Evolutionary conservation across 2,113 vertebrate species (phyloP), one percentile per base, ranked within the genome.

Genomic region (Psilopsiagon aymara): DNA sequence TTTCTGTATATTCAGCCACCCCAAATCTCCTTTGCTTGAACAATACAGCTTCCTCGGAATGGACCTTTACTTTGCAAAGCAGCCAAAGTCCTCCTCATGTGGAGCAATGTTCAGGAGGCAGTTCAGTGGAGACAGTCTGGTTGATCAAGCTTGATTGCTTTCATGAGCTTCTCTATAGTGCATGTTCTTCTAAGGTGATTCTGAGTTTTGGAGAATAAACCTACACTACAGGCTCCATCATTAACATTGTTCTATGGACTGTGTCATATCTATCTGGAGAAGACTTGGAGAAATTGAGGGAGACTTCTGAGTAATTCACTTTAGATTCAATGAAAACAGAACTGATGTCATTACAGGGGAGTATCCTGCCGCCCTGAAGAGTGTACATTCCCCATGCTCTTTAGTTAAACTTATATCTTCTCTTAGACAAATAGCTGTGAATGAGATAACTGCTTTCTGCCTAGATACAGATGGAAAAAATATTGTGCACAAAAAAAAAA

Each of bases 391-490:
- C 24, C 17, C 2, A 0, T 29, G 31, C 93, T 69, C 43, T 91
- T 79, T 11, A 52, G 24, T 91, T 80, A 66, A 73, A 75, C 89
- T 73, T 60, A 47, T 76, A 49, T 37, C 74, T 95, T 47, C 28
- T 79, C 53, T 73, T 91, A 85, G 47, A 92, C 70, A 87, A 90
- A 82, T 76, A 87, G 39, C 70, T 87, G 35, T 87, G 84, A 87
- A 89, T 4, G 31, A 87, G 81, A 79, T 57, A 75, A 21, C 52
- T 87, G 55, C 39, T 91, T 88, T 91, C 60, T 90, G 64, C 39
- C 44, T 82, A 69, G 75, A 88, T 66, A 82, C 10, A 68, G 52
- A 53, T 2, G 7, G 52, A 46, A 93, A 93, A 70, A 74, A 70
- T 53, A 11, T 0, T 62, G 49, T 70, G 23, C 64, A 81, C 10